Conservation (phyloP, 2,888 invertebrate genomes). For the Tanaodytes sp. region DNA sequence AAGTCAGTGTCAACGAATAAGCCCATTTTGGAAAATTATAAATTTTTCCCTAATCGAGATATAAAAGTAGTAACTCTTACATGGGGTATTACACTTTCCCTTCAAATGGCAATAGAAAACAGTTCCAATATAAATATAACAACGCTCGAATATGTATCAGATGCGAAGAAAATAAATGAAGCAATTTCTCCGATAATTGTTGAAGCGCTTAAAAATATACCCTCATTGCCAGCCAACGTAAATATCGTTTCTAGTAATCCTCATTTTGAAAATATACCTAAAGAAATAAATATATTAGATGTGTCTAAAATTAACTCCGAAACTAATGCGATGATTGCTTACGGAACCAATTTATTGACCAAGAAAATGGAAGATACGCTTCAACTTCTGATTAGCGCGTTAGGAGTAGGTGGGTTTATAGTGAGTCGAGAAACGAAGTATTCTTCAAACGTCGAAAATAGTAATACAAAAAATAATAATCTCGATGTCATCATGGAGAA, state of each 20-base stretch:
- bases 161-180: not conserved
- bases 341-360: not conserved
- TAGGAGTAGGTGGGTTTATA: not conserved
- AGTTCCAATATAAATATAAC: not conserved
- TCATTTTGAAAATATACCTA: not conserved
- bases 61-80: not conserved
- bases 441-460: too few relatives aligned
- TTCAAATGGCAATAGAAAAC: not conserved
- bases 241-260: not conserved
- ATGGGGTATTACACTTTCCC: not conserved
- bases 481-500: constrained; percentile 64
- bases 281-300: not conserved
- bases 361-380: not conserved
- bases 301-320: not conserved
- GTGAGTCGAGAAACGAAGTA: not conserved
- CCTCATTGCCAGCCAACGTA: not conserved
- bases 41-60: not conserved
- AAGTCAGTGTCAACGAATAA: not conserved
- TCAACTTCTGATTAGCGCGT: not conserved
- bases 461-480: constrained; percentile 19
- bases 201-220: not conserved
- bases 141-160: not conserved
- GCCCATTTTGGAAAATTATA: not conserved
- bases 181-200: not conserved
- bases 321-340: constrained; percentile 17